Base-by-base conservation (phyloP, 2,797 vertebrate species). In the Neosilurus mollespiculum region DNA sequence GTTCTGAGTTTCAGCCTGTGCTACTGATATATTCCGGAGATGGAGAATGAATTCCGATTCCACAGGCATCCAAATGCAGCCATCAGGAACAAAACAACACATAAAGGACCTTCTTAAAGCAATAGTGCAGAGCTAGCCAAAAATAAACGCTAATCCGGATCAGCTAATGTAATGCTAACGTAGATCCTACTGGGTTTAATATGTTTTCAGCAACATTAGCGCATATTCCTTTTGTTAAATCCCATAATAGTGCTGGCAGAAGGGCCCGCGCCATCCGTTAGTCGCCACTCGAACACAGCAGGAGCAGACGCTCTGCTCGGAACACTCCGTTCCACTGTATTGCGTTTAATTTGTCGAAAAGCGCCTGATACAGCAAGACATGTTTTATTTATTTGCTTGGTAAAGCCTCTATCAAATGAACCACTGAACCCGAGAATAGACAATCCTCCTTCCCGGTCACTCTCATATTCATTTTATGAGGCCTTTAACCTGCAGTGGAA, bases 381-480 rank as follows among this genome's bases (percentile, higher is more conserved):
- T 88, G 67, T 91, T 89, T 89, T 89, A 88, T 90, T 90, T 89
- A 90, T 89, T 83, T 89, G 88, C 88, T 86, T 87, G 86, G 87
- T 82, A 85, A 88, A 89, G 82, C 80, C 85, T 76, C 73, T 80
- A 88, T 90, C 84, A 88, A 86, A 89, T 88, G 86, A 89, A 89
- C 86, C 87, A 86, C 82, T 90, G 88, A 90, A 88, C 87, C 90
- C 65, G 85, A 87, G 88, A 89, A 81, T 80, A 88, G 73, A 82
- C 71, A 78, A 75, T 81, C 62, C 82, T 84, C 75, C 76, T 56
- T 59, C 78, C 78, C 69, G 72, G 61, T 56, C 67, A 77, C 61
- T 72, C 70, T 77, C 78, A 82, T 84, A 85, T 86, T 84, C 37
- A 84, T 87, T 85, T 87, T 85, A 83, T 83, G 83, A 80, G 67